Percentiles rank a stretch among this genome's conserved stretches.
These are phyloP conservation scores for Dendrocincla fuliginosa DNA, from an alignment of 2,797 vertebrate species.

Conservation along the genomic window DNA sequence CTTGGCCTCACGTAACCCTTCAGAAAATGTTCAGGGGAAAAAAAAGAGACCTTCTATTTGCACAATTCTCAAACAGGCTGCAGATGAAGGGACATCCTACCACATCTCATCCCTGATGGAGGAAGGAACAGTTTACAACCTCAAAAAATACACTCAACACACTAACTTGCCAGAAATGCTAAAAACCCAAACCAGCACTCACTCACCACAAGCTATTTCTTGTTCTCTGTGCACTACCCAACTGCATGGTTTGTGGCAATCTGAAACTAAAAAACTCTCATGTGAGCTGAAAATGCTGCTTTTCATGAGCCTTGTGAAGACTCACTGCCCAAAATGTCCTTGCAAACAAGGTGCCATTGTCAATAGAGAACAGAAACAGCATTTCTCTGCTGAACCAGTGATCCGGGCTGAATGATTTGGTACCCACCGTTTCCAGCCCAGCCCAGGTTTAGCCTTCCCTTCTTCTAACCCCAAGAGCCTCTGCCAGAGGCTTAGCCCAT, in stretches of 20 bases:
- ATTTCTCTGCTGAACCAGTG: not conserved
- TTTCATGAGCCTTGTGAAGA: not conserved
- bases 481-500: not conserved
- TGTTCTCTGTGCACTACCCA: not conserved
- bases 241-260: not conserved
- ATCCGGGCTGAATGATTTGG: not conserved
- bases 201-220: not conserved
- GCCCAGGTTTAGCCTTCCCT: not conserved
- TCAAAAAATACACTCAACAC: not conserved
- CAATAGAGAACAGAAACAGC: not conserved
- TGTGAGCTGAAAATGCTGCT: not conserved
- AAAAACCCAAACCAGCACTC: not conserved
- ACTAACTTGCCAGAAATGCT: not conserved
- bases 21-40: not conserved
- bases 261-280: not conserved
- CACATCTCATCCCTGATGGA: fast-evolving
- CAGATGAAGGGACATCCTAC: fast-evolving
- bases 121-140: not conserved
- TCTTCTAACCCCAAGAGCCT: not conserved
- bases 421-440: not conserved
- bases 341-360: not conserved
- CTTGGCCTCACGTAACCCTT: not conserved
- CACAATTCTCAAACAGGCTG: not conserved
- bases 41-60: not conserved
- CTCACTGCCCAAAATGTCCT: not conserved